Conservation (phyloP, 2,113 vertebrate species). For the Chroicocephalus ridibundus region DNA sequence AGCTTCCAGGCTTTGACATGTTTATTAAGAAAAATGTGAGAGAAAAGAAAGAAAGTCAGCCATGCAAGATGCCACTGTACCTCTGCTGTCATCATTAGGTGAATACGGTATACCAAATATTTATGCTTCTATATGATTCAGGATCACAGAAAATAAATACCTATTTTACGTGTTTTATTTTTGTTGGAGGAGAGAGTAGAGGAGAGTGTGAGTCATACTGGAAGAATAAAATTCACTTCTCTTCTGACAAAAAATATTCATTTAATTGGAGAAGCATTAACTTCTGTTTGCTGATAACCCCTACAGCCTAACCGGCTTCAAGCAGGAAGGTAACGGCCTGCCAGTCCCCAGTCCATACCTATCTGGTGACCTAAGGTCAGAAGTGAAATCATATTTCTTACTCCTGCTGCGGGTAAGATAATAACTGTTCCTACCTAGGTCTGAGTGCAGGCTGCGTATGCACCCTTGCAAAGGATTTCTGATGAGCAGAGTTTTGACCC, state of each 20-base stretch:
- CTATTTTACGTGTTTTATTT: conserved; percentile 23
- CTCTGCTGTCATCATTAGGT: conserved; percentile 31
- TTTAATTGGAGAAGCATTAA: not conserved
- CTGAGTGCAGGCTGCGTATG: not conserved
- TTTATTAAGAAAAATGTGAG: conserved; percentile 22
- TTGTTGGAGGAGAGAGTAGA: not conserved
- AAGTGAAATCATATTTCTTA: not conserved
- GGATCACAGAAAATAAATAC: conserved; percentile 29
- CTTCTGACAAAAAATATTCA: not conserved
- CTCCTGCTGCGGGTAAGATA: not conserved
- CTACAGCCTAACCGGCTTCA: not conserved
- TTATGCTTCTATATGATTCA: conserved; percentile 18
- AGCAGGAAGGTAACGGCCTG: not conserved
- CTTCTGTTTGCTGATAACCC: not conserved
- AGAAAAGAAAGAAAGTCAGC: conserved; percentile 8
- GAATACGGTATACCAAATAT: conserved; percentile 1
- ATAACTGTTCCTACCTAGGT: not conserved
- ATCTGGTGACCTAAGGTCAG: not conserved
- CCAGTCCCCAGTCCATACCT: not conserved
- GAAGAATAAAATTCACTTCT: conserved; percentile 20
- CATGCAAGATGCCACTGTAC: not conserved
- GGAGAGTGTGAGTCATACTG: conserved; percentile 1
- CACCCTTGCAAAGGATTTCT: not conserved
- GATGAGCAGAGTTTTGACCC: not conserved
- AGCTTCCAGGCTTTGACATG: conserved; percentile 2